phyloP scores from a whole-genome alignment of 2,113 vertebrate species.

The Maylandia zebra region DNA sequence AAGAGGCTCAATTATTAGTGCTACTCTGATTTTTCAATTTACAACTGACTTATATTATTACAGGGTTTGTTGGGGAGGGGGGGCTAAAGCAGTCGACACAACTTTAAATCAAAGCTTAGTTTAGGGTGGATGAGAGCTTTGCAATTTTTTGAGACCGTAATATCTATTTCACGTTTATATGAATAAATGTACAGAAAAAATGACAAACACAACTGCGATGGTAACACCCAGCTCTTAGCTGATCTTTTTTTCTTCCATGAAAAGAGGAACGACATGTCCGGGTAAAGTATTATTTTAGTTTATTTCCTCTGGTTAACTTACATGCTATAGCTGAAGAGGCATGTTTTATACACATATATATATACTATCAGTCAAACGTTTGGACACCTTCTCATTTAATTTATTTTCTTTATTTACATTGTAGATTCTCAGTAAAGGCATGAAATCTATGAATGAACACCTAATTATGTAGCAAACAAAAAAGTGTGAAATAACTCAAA shows the following conservation, averaged over 20 bases:
- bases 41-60: neutral
- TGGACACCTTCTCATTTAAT: neutral
- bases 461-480: neutral
- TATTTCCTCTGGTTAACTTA: neutral
- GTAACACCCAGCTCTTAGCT: neutral
- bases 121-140: neutral
- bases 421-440: neutral
- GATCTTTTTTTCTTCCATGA: neutral
- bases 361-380: neutral
- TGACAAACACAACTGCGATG: neutral
- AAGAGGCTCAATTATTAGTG: neutral
- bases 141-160: neutral
- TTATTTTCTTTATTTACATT: neutral
- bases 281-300: neutral
- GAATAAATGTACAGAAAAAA: neutral
- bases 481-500: neutral
- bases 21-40: neutral
- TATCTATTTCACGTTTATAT: neutral
- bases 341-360: neutral
- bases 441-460: neutral
- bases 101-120: rapidly evolving
- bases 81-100: rapidly evolving
- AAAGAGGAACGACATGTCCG: neutral
- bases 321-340: neutral
- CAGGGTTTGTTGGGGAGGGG: neutral